Evolutionary conservation across 1,140 invertebrate species (phyloP).

Genomic region (Ceratitis capitata): DNA sequence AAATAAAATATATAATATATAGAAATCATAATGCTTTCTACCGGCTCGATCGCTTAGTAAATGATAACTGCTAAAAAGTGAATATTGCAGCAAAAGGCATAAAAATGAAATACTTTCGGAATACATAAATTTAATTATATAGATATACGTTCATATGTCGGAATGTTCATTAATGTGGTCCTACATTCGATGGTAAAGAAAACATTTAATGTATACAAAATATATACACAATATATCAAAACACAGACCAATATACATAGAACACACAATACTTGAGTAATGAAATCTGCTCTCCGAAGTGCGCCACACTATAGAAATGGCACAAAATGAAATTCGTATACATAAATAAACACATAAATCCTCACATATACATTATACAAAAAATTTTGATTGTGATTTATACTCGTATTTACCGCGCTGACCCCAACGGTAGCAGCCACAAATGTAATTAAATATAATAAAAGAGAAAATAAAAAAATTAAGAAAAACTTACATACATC

Average conservation of each 20-base stretch:
- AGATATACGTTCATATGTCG: background rate
- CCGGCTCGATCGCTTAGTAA: background rate
- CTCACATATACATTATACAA: background rate
- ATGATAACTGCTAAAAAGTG: background rate
- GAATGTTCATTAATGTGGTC: background rate
- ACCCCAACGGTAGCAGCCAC: background rate
- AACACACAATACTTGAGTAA: background rate
- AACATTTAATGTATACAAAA: background rate
- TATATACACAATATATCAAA: background rate
- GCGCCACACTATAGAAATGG: background rate
- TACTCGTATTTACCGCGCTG: background rate
- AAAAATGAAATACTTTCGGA: background rate
- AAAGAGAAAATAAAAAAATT: no score
- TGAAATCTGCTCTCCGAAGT: background rate
- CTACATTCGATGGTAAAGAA: background rate
- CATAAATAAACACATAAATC: background rate
- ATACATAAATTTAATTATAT: background rate
- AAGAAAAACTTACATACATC: no score
- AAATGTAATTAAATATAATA: background rate
- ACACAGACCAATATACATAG: background rate
- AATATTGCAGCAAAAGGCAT: background rate
- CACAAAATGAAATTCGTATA: background rate
- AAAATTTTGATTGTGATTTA: conserved; percentile 29
- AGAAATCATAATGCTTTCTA: background rate
- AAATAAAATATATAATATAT: background rate